A percentile compares a stretch with the other conserved stretches of the same genome.
phyloP scores from a whole-genome alignment of 1,140 invertebrate genomes.

The Rhyzopertha dominica region DNA sequence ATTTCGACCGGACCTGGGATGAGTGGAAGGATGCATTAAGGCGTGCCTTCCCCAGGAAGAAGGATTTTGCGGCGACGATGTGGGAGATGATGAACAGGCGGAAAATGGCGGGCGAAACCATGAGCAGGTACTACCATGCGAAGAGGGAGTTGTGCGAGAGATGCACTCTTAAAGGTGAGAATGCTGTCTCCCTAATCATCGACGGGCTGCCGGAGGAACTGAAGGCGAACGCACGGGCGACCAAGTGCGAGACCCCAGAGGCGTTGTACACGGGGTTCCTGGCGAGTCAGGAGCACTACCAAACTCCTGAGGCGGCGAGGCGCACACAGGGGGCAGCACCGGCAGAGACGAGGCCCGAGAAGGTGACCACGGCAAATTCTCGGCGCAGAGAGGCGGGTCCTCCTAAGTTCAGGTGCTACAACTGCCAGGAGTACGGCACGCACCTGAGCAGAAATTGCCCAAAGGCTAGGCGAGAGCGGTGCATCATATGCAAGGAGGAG shows the following conservation, averaged over 20 bases:
- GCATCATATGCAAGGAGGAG: no score
- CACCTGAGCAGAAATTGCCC: no score
- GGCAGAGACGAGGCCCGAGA: no score
- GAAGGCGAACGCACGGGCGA: conserved; percentile 35
- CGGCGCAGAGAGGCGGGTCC: no score
- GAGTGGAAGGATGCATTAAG: conserved; percentile 12
- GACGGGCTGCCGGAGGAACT: conserved; percentile 30
- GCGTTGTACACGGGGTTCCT: conserved; percentile 35
- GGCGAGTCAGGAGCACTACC: no score
- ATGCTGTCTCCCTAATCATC: conserved; percentile 36
- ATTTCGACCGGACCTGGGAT: conserved; percentile 11
- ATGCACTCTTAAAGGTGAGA: conserved; percentile 31
- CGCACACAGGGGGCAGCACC: no score
- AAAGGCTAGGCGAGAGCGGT: no score
- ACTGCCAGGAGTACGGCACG: no score
- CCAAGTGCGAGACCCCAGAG: conserved; percentile 28
- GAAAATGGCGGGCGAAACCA: conserved; percentile 13
- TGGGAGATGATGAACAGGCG: conserved; percentile 15
- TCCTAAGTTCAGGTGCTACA: no score
- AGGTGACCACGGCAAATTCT: no score
- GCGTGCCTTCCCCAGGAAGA: conserved; percentile 13
- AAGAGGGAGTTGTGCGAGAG: conserved; percentile 37
- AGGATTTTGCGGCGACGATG: conserved; percentile 14
- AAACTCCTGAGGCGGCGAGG: no score
- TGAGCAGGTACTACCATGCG: conserved; percentile 33